Percentiles rank a stretch among this genome's conserved stretches.
Evolutionary conservation across 2,797 vertebrate species (phyloP).

Genomic region (Gorsachius magnificus): DNA sequence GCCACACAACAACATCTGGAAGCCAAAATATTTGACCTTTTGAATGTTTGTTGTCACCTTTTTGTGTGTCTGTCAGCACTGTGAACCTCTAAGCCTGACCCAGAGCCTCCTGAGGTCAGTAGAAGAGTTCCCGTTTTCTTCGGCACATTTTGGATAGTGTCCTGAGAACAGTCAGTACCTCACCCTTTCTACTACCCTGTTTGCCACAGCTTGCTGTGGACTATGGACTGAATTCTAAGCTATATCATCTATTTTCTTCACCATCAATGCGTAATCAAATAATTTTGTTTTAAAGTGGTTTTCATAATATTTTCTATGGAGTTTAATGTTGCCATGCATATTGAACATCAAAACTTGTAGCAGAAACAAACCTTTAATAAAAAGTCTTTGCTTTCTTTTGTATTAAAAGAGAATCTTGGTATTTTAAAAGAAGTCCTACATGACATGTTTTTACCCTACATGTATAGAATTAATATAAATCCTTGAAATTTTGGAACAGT

Average conservation of each 20-base stretch:
- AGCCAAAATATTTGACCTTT: slow-evolving; percentile 56
- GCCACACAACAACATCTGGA: slow-evolving; percentile 15
- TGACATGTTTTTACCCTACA: background rate
- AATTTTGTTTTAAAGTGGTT: background rate
- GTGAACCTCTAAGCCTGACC: background rate
- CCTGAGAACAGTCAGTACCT: background rate
- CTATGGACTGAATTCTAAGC: background rate
- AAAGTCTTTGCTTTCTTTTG: background rate
- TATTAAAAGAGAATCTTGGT: background rate
- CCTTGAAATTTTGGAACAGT: background rate
- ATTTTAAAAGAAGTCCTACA: background rate
- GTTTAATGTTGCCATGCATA: background rate
- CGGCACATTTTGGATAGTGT: background rate
- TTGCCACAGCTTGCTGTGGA: background rate
- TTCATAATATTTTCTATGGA: background rate
- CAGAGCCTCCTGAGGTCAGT: background rate
- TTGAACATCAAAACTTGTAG: background rate
- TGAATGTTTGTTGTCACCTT: slow-evolving; percentile 21
- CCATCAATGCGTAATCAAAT: background rate
- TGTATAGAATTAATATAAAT: background rate
- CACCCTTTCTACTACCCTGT: background rate
- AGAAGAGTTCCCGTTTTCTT: background rate
- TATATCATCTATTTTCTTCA: background rate
- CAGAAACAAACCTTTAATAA: background rate
- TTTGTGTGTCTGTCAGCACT: slow-evolving; percentile 12